Base-by-base conservation (phyloP, 2,113 vertebrate genomes). In the Vulpes lagopus region DNA sequence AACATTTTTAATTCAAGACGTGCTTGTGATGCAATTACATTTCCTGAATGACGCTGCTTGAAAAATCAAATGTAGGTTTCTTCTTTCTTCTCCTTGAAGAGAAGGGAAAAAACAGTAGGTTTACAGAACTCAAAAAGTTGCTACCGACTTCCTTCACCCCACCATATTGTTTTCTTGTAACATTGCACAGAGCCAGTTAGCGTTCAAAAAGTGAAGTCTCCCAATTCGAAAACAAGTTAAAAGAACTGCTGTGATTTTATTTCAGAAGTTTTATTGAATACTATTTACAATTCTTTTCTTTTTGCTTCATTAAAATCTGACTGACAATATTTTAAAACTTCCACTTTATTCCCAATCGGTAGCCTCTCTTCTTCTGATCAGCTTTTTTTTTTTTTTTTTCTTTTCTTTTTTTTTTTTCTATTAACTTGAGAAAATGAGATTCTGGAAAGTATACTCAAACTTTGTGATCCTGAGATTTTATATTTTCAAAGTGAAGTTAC, bases 241-340 rank as follows among this genome's bases (percentile, higher is more conserved):
- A 78, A 80, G 55, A 80, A 0, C 27, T 23, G 1, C 4, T 32
- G 5, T 38, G 55, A 59, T 49, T 89, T 59, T 9, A 23, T 60
- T 80, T 80, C 20, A 60, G 7, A 93, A 73, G 51, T 35, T 78
- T 85, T 67, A 57, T 53, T 38, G 20, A 71, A 11, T 43, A 22
- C n/a, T 86, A 25, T 30, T 85, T 85, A 43, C 2, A 27, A 55
- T 80, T 65, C 3, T 82, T 53, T 67, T 60, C 17, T 76, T 83
- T 64, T 62, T 79, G n/a, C 65, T 78, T 81, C 84, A 35, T 94
- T 64, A 78, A 95, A 91, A 84, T 82, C 17, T 73, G 65, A 67
- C 83, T 55, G 60, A 27, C 60, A 87, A 12, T 78, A 59, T 59
- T 17, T 76, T 53, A 86, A 60, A 71, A 59, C 14, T 57, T 73